Base-by-base conservation (phyloP, 1,140 invertebrate genomes). In the Ceratoteleas bidentatus region DNA sequence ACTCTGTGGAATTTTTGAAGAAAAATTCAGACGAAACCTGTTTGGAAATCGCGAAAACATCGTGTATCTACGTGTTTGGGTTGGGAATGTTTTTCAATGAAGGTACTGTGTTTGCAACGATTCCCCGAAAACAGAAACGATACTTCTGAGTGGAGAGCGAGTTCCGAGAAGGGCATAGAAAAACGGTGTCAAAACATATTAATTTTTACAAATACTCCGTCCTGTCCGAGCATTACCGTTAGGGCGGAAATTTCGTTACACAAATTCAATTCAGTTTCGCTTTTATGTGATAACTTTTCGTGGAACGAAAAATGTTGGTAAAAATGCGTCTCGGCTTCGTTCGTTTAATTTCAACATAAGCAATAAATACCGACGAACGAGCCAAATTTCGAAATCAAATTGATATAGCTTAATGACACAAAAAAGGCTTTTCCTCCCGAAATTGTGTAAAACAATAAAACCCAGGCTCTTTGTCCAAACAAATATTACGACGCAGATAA, bases 131-230 rank as follows among this genome's bases (percentile, higher is more conserved):
- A 62, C 11, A 13, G 36, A 61, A 72, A 13, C 38, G 15, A 53
- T 16, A 14, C n/a, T 45, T 52, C 50, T 53, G 14, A 56, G 3
- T 9, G 0, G 13, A 34, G 53, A 60, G 43, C 49, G 38, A 43
- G 34, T 75, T 75, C 72, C 16, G 8, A 11, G 72, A 75, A 75
- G 13, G 16, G 38, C 43, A 53, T 24, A 66, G 53, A 75, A 66
- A 64, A 75, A 58, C 60, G 54, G 36, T 57, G 62, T 75, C 72
- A 66, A 75, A 66, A 66, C 62, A 61, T 75, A 75, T 66, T 75
- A 75, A 75, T 66, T 75, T 66, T 66, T 75, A 75, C 60, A 75
- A 75, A 75, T 75, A 75, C 62, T 45, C 33, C 49, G 32, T 38
- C 65, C 43, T 74, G 53, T 65, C 32, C 15, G 10, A 15, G 5